These are phyloP conservation scores for Coleophora flavipennella DNA, from an alignment of 2,888 invertebrate genomes.

Conservation along the genomic window DNA sequence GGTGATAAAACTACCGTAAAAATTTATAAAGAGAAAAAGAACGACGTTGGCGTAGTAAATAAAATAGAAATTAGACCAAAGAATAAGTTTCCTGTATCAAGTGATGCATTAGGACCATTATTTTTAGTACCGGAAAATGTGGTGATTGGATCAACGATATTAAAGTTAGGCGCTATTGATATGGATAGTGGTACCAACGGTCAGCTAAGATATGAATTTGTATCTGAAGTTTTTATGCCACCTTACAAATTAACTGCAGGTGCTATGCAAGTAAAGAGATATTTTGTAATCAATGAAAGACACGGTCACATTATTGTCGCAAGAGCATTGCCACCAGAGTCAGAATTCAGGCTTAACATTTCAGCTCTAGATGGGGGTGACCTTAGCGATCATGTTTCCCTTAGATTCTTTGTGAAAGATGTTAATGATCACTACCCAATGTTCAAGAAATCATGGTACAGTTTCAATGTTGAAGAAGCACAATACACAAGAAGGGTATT, in stretches of 20 bases:
- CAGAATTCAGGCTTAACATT: conserved; percentile 82
- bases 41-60: conserved; percentile 33
- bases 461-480: conserved; percentile 86
- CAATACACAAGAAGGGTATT: conserved; percentile 79
- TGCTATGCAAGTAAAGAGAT: conserved; percentile 71
- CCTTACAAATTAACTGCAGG: conserved; percentile 52
- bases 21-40: conserved; percentile 55
- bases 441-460: conserved; percentile 87
- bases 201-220: conserved; percentile 79
- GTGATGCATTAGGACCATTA: conserved; percentile 66
- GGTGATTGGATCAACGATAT: conserved; percentile 77
- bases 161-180: conserved; percentile 81
- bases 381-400: conserved; percentile 77
- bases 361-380: conserved; percentile 84
- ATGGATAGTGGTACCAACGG: conserved; percentile 81
- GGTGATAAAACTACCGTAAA: conserved; percentile 66
- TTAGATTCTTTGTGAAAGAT: conserved; percentile 82
- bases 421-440: conserved; percentile 89
- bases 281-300: conserved; percentile 82
- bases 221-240: conserved; percentile 77
- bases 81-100: conserved; percentile 46
- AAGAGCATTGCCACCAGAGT: conserved; percentile 80
- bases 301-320: conserved; percentile 84
- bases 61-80: conserved; percentile 49
- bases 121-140: conserved; percentile 82